phyloP scores from a whole-genome alignment of 92 coral and sea anemone genomes.

The Desmophyllum pertusum region DNA sequence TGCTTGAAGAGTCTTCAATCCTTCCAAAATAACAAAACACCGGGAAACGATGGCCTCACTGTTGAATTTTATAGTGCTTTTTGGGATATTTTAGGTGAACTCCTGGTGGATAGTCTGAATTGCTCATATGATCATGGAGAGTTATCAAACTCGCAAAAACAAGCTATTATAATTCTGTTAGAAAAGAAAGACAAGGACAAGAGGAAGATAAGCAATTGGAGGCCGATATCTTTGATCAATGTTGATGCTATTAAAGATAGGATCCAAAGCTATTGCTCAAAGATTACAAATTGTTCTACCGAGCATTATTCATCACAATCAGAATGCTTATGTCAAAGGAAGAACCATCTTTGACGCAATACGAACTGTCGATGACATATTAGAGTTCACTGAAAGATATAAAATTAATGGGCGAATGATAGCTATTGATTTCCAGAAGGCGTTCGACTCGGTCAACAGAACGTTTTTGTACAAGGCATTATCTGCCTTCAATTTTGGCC shows the following conservation, averaged over 20 bases:
- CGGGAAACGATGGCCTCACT: constrained; percentile 25
- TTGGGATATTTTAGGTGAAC: constrained; percentile 16
- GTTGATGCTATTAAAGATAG: constrained; percentile 32
- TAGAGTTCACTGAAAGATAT: constrained; percentile 1
- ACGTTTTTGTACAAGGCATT: neutral
- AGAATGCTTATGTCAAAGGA: neutral
- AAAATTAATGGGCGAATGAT: constrained; percentile 10
- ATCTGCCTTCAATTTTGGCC: constrained; percentile 14
- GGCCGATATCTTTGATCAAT: no score
- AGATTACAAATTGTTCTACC: constrained; percentile 2
- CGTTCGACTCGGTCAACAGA: constrained; percentile 27
- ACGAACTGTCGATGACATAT: constrained; percentile 16
- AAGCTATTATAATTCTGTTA: no score
- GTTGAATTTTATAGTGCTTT: constrained; percentile 32
- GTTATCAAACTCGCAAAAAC: constrained; percentile 7
- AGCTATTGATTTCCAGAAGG: constrained; percentile 28
- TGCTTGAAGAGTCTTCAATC: constrained; percentile 15
- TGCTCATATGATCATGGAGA: neutral
- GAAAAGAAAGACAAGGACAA: constrained; percentile 30
- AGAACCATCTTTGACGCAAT: no score
- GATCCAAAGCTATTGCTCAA: constrained; percentile 21
- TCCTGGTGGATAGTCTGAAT: constrained; percentile 16
- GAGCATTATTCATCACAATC: constrained; percentile 6
- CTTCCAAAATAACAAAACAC: constrained; percentile 17
- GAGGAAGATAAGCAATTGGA: no score